Base-by-base conservation (phyloP, 1,140 invertebrate species). In the Ostrea denselamellosa region DNA sequence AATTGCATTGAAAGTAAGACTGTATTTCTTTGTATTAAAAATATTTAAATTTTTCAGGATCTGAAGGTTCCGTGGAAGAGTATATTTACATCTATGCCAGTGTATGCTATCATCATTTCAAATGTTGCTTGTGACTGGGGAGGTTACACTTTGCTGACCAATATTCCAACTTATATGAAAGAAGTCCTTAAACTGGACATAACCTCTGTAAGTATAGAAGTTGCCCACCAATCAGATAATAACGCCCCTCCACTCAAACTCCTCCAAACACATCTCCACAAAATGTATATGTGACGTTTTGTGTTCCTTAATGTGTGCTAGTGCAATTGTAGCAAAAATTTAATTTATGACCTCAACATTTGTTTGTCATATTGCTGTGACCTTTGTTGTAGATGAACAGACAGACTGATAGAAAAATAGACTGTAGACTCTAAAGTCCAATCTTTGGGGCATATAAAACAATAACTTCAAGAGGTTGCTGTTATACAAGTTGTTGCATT, bases 51-150 rank as follows among this genome's bases (percentile, higher is more conserved):
- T 12, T 90, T 89, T 53, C 87, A 93, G 92, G 89, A 90, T 22
- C 1, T 94, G n/a, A 89, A 92, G 12, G 99, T 99, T 2, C 99
- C 99, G 0, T 99, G 99, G 99, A 96, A 96, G 62, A 96, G 96
- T 1, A 99, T 99, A 91, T 96, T 98, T 88, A 98, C 97, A 0
- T 99, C 99, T 2, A 97, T 98, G 96, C 99, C 99, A 0, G 99
- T 99, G 0, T 98, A 98, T 94, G 99, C 99, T 2, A 99, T 99
- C 87, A 98, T 99, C 85, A 98, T 99, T 25, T 99, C 99, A 2
- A 99, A 99, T 94, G 99, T 99, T 93, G 99, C 99, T 92, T 97
- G 99, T 85, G 99, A 98, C 28, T 99, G 99, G 99, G 99, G 99
- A 92, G 99, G 99, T 94, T 99, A 99, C 95, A 95, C 94, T n/a